phyloP scores from a whole-genome alignment of 2,888 invertebrate species.

The Cyrtodaria siliqua region DNA sequence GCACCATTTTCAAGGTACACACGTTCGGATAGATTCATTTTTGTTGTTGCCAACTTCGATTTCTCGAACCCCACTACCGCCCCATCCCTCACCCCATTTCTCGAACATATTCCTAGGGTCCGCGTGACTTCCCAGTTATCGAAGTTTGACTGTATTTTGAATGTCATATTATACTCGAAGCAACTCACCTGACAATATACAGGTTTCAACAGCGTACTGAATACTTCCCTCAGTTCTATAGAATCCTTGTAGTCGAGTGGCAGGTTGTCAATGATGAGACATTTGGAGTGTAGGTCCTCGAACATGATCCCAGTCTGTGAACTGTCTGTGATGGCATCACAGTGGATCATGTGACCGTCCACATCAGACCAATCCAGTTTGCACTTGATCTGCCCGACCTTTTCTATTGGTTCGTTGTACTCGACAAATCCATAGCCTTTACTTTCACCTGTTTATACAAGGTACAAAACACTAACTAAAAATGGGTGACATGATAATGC shows the following conservation, averaged over 20 bases:
- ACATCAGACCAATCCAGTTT: constrained; percentile 86
- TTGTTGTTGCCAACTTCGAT: too few relatives aligned
- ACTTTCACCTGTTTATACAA: constrained; percentile 86
- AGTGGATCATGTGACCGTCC: constrained; percentile 85
- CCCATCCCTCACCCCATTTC: too few relatives aligned
- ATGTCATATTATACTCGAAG: too few relatives aligned
- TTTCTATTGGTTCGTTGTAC: constrained; percentile 86
- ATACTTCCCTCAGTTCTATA: constrained; percentile 87
- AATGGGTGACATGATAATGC: too few relatives aligned
- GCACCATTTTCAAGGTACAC: too few relatives aligned
- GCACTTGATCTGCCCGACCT: constrained; percentile 86
- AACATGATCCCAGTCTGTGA: constrained; percentile 84
- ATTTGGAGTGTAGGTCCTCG: constrained; percentile 87
- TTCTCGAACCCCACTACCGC: too few relatives aligned
- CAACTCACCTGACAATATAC: constrained; percentile 87
- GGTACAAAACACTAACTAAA: too few relatives aligned
- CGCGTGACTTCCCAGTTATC: too few relatives aligned
- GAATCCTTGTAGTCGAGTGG: constrained; percentile 87
- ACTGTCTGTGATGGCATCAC: constrained; percentile 87
- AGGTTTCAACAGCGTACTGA: constrained; percentile 87
- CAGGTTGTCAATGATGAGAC: constrained; percentile 87
- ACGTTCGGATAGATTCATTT: too few relatives aligned
- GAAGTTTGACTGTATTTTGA: too few relatives aligned
- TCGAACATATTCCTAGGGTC: too few relatives aligned
- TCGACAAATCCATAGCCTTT: constrained; percentile 88